Base-by-base conservation (phyloP, 2,113 vertebrate species). In the Progne subis region DNA sequence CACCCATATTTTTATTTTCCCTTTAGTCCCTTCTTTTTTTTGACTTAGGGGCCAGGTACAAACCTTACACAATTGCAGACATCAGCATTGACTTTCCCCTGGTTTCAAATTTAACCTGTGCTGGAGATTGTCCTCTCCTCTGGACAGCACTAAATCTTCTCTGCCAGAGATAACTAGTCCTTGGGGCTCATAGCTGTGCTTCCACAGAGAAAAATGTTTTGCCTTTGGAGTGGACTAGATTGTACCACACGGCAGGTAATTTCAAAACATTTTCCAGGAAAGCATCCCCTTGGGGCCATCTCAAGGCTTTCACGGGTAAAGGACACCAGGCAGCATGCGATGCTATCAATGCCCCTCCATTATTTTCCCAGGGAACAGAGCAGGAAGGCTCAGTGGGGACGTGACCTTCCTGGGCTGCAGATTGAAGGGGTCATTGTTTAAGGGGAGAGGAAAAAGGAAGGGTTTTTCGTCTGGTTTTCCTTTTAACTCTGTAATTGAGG, bases 131-230 rank as follows among this genome's bases (percentile, higher is more conserved):
- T 86, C 81, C 69, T 53, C 61, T 93, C 80, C 77, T 88, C 88
- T 75, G 86, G 74, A 41, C 47, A 82, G 63, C 50, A 46, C 70
- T 97, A 79, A 91, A 92, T 91, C 83, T 78, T 94, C 29, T 37
- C 41, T 92, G 86, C 61, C 65, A 82, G 37, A 65, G 19, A 71
- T 86, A 94, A 91, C 89, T 92, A 83, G 65, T 94, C 89, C 86
- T 91, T 68, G 84, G 89, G 72, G 91, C 74, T 95, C 28, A 8
- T 57, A 37, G 75, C n/a, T 84, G 18, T 88, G 53, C 60, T 92
- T 87, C 21, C 56, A 41, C 79, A 61, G 84, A 95, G 70, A 91
- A 83, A n/a, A 92, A 87, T 76, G 72, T 86, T 94, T 91, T 92
- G 86, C 77, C 57, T 94, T 79, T 95, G 83, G 61, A 91, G 60